These are phyloP conservation scores for Perognathus longimembris DNA, from an alignment of 2,113 vertebrate genomes.

Conservation along the genomic window DNA sequence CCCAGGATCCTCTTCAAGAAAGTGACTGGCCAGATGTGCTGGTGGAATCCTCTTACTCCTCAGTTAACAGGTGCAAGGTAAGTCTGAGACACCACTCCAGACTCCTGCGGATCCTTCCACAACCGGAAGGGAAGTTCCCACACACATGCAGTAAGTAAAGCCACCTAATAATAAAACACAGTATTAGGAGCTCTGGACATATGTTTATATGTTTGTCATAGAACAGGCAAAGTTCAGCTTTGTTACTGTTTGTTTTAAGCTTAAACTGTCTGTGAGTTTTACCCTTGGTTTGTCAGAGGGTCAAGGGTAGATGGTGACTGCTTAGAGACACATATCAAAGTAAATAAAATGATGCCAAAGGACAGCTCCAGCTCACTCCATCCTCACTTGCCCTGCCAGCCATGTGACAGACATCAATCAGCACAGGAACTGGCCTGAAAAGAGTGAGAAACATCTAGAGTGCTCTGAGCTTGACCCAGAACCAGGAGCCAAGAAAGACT, in stretches of 20 bases:
- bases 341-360: constrained; percentile 26
- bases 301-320: neutral
- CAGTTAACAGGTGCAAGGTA: neutral
- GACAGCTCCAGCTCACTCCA: neutral
- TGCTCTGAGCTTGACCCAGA: neutral
- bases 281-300: neutral
- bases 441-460: neutral
- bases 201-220: constrained; percentile 13
- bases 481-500: neutral
- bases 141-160: neutral
- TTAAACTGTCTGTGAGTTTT: constrained; percentile 70
- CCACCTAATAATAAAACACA: neutral
- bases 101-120: neutral
- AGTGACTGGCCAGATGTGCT: neutral
- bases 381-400: neutral
- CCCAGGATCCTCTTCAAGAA: neutral
- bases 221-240: constrained; percentile 66
- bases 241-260: constrained; percentile 70
- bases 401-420: neutral
- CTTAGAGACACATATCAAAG: neutral
- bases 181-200: neutral
- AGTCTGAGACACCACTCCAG: neutral
- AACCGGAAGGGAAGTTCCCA: constrained; percentile 11
- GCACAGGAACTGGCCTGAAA: neutral
- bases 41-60: constrained; percentile 8